A percentile compares a stretch with the other conserved stretches of the same genome.
Evolutionary conservation across 2,113 vertebrate species (phyloP).

Genomic region (Numida meleagris): DNA sequence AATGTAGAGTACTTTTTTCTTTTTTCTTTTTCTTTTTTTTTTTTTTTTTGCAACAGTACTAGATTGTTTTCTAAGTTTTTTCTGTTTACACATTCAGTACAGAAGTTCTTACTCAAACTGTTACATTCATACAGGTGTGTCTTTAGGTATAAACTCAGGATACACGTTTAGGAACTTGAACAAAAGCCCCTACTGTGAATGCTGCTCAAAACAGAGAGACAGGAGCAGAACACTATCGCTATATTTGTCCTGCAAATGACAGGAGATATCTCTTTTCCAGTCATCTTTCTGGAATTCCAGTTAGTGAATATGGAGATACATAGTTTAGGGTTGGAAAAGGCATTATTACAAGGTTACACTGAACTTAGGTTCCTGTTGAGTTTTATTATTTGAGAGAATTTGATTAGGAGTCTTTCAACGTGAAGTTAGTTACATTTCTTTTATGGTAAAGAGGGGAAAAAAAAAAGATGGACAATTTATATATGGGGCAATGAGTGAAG

Average conservation of each 20-base stretch:
- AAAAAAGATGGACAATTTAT: background rate
- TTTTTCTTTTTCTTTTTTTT: constrained; percentile 31
- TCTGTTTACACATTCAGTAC: constrained; percentile 58
- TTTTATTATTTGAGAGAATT: background rate
- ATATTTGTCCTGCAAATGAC: background rate
- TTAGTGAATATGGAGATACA: background rate
- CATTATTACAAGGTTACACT: background rate
- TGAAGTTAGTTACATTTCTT: background rate
- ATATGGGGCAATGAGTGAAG: background rate
- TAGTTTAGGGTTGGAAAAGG: background rate
- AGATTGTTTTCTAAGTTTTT: background rate
- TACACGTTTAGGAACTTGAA: background rate
- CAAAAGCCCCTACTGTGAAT: background rate
- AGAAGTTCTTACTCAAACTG: constrained; percentile 10
- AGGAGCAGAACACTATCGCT: background rate
- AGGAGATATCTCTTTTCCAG: background rate
- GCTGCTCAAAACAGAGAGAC: background rate
- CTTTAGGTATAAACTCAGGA: background rate
- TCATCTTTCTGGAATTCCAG: background rate
- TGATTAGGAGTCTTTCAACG: background rate
- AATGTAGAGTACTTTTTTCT: constrained; percentile 42
- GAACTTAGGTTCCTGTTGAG: background rate
- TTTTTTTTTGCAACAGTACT: constrained; percentile 11
- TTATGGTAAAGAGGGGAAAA: background rate
- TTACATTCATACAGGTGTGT: background rate